Conservation (phyloP, 2,113 vertebrate genomes). For the Nycticorax nycticorax region DNA sequence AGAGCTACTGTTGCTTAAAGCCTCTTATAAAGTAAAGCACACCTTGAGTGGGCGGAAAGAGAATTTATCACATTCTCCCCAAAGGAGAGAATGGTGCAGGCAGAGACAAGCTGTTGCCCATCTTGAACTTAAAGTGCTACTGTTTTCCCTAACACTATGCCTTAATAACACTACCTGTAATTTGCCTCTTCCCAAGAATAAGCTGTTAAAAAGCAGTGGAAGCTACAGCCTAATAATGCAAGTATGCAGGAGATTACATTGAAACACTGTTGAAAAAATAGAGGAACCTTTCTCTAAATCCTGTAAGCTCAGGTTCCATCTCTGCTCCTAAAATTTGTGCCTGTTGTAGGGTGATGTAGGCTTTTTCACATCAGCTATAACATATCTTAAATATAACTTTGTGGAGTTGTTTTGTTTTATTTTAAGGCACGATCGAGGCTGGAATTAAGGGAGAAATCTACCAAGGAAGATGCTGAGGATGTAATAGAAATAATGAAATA, state of each 20-base stretch:
- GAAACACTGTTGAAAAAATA: neutral
- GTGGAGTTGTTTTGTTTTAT: neutral
- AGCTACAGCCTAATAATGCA: neutral
- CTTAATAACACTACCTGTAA: neutral
- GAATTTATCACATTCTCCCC: neutral
- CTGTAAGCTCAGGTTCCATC: neutral
- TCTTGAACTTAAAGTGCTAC: neutral
- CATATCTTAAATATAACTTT: neutral
- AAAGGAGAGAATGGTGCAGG: neutral
- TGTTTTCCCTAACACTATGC: neutral
- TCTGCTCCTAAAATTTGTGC: neutral
- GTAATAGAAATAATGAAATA: constrained; percentile 99
- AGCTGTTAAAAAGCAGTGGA: neutral
- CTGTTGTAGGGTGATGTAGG: neutral
- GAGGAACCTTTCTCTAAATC: neutral
- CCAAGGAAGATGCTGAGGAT: constrained; percentile 91
- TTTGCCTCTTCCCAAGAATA: neutral
- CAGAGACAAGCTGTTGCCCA: neutral
- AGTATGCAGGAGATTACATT: neutral
- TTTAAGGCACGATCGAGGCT: constrained; percentile 89
- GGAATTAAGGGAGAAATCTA: constrained; percentile 90
- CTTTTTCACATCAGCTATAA: neutral
- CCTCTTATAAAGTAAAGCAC: neutral
- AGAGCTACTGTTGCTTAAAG: neutral
- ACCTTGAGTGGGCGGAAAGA: neutral